These are phyloP conservation scores for Rhinoderma darwinii DNA, from an alignment of 2,113 vertebrate species.

Conservation along the genomic window DNA sequence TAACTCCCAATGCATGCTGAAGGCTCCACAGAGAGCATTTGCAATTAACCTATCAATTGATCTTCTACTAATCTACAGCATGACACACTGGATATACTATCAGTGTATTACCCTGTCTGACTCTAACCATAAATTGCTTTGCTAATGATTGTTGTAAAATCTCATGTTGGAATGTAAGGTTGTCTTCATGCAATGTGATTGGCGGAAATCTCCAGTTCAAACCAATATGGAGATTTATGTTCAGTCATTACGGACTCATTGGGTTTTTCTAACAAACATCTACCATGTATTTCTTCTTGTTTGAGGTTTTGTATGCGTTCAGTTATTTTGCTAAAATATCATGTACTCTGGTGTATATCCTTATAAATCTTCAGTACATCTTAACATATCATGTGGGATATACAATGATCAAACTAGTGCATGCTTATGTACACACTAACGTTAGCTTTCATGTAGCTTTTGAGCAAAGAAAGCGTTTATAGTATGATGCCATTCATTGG, in stretches of 20 bases:
- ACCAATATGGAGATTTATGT: conserved; percentile 2
- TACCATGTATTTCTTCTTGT: not conserved
- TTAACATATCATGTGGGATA: not conserved
- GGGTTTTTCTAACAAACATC: not conserved
- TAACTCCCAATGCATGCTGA: conserved; percentile 57
- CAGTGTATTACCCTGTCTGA: conserved; percentile 43
- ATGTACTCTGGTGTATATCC: conserved; percentile 13
- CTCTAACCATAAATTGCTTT: conserved; percentile 42
- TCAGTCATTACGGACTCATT: not conserved
- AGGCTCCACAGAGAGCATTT: conserved; percentile 44
- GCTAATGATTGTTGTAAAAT: conserved; percentile 17
- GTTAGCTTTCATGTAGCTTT: not conserved
- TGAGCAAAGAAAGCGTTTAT: conserved; percentile 37
- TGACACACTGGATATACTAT: conserved; percentile 43
- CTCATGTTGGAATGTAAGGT: conserved; percentile 17
- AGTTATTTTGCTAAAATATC: not conserved
- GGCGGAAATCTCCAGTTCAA: conserved; percentile 1
- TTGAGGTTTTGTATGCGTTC: not conserved
- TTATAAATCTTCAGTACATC: not conserved
- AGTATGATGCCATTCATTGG: conserved; percentile 34
- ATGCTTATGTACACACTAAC: conserved; percentile 16
- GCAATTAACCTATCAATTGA: conserved; percentile 48
- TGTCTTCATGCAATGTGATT: conserved; percentile 28
- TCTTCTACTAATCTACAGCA: conserved; percentile 52
- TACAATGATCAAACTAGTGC: conserved; percentile 9